Conservation (phyloP, 37 sponge, comb jelly and placozoan species). For the Theonella swinhoei region DNA sequence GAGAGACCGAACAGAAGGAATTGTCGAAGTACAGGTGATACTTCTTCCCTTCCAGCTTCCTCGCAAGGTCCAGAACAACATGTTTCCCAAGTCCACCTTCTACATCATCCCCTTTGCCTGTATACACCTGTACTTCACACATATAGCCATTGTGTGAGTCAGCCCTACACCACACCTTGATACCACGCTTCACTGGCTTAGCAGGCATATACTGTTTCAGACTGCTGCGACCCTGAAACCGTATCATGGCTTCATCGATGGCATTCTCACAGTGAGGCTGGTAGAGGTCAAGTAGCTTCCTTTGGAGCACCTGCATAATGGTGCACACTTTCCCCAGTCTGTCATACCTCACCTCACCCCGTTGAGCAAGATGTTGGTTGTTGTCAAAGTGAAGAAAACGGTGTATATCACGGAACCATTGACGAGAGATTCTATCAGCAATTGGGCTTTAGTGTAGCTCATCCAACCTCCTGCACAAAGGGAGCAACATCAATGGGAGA, state of each 20-base stretch:
- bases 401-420: slow-evolving; percentile 18
- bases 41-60: too few relatives aligned
- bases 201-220: too few relatives aligned
- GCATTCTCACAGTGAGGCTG: neutral
- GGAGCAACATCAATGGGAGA: neutral
- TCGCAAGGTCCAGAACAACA: too few relatives aligned
- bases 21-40: too few relatives aligned
- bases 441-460: slow-evolving; percentile 15
- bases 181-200: neutral
- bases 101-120: too few relatives aligned
- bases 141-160: too few relatives aligned
- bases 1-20: too few relatives aligned
- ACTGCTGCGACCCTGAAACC: too few relatives aligned
- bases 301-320: neutral
- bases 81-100: too few relatives aligned
- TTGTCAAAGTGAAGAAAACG: slow-evolving; percentile 17
- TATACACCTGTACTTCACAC: too few relatives aligned
- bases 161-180: slow-evolving; percentile 3
- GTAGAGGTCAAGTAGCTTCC: neutral
- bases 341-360: neutral
- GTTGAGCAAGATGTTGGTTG: neutral
- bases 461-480: neutral
- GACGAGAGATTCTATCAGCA: neutral
- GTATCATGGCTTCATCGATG: slow-evolving; percentile 34
- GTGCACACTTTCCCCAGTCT: neutral